Percentiles rank a stretch among this genome's conserved stretches.
phyloP scores from a whole-genome alignment of 64 coral and sea anemone species.

The Stichodactyla helianthus region DNA sequence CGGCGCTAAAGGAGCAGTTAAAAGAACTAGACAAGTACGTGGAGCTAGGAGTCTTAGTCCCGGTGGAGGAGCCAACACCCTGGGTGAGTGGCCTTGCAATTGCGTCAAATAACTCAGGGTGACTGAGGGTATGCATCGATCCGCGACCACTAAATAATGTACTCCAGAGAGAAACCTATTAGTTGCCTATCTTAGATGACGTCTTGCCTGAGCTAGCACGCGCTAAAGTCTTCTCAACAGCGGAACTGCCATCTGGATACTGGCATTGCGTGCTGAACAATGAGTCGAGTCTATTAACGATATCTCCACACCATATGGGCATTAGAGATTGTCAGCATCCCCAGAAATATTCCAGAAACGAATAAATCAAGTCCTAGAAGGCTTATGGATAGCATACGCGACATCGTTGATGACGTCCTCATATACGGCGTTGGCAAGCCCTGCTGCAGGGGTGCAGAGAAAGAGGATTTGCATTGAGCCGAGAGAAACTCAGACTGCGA shows the following conservation, averaged over 20 bases:
- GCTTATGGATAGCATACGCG: too few relatives aligned
- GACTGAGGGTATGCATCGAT: slow-evolving; percentile 32
- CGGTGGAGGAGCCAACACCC: slow-evolving; percentile 12
- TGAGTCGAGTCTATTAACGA: slow-evolving; percentile 10
- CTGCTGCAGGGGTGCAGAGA: background rate
- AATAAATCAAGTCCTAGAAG: too few relatives aligned
- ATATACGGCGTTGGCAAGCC: too few relatives aligned
- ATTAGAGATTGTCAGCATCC: background rate
- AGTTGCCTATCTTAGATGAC: slow-evolving; percentile 37
- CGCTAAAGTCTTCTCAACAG: slow-evolving; percentile 38
- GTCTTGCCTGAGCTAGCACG: slow-evolving; percentile 35
- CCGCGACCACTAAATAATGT: slow-evolving; percentile 44
- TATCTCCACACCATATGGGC: slow-evolving; percentile 18
- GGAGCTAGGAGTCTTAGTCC: slow-evolving; percentile 12
- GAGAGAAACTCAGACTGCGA: background rate
- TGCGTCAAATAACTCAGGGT: slow-evolving; percentile 60
- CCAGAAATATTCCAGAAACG: too few relatives aligned
- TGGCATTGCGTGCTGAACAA: background rate
- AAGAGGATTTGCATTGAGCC: background rate
- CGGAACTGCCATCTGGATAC: slow-evolving; percentile 30
- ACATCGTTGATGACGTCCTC: too few relatives aligned
- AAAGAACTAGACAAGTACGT: slow-evolving; percentile 15
- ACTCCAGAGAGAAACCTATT: slow-evolving; percentile 32
- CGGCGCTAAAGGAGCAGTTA: slow-evolving; percentile 45
- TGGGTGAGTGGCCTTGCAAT: slow-evolving; percentile 51